Conservation (phyloP, 2,888 invertebrate species). For the Platycheirus rosarum region DNA sequence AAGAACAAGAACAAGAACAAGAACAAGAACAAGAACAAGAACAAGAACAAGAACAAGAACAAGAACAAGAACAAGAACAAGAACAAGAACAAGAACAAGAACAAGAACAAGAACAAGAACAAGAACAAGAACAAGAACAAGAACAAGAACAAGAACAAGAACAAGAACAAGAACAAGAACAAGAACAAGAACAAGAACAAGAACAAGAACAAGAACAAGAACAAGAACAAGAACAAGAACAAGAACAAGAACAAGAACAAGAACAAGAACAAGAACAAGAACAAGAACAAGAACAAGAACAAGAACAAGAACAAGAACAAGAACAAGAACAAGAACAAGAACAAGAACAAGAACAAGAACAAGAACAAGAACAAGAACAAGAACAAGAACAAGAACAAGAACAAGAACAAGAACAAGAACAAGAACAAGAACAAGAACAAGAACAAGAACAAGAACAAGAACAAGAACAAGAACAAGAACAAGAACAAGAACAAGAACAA, state of each 20-base stretch:
- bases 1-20: conserved; percentile 21
- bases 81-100: conserved; percentile 23
- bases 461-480: conserved; percentile 13
- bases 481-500: conserved; percentile 11
- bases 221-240: conserved; percentile 19
- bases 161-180: conserved; percentile 19
- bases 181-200: conserved; percentile 19
- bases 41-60: conserved; percentile 23
- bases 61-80: conserved; percentile 23
- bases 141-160: conserved; percentile 15
- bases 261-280: conserved; percentile 19
- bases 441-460: conserved; percentile 13
- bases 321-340: conserved; percentile 19
- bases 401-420: conserved; percentile 13
- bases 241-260: conserved; percentile 19
- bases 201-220: conserved; percentile 19
- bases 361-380: conserved; percentile 17
- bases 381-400: conserved; percentile 13
- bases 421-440: conserved; percentile 11
- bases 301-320: conserved; percentile 19
- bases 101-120: conserved; percentile 23
- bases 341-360: conserved; percentile 19
- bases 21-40: conserved; percentile 23
- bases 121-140: conserved; percentile 21
- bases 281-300: conserved; percentile 19